phyloP scores from a whole-genome alignment of 2,797 vertebrate genomes.

The Cichlasoma orientale region DNA sequence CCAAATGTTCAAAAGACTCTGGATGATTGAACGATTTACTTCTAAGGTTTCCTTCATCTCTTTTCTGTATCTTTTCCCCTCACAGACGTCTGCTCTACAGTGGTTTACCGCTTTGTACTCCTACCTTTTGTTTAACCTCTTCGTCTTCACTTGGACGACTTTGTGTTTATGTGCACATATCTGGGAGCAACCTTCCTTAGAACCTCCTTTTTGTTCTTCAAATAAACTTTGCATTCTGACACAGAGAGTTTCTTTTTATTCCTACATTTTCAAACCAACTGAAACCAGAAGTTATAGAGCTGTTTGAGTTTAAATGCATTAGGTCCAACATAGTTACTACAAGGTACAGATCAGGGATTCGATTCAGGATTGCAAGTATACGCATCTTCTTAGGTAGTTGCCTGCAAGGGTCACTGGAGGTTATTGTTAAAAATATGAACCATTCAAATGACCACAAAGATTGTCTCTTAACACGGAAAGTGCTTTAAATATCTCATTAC shows the following conservation, averaged over 20 bases:
- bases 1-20: background rate
- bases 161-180: background rate
- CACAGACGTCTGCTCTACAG: background rate
- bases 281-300: background rate
- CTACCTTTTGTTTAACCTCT: background rate
- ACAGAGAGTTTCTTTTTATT: background rate
- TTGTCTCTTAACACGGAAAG: background rate
- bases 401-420: background rate
- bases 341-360: background rate
- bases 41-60: background rate
- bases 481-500: slow-evolving; percentile 47
- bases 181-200: background rate
- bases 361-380: background rate
- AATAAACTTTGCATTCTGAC: background rate
- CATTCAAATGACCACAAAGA: background rate
- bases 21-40: background rate
- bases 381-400: fast-evolving
- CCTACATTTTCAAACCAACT: background rate
- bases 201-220: background rate
- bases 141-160: background rate
- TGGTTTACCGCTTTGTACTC: background rate
- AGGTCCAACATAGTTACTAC: fast-evolving
- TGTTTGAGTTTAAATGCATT: background rate
- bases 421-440: background rate
- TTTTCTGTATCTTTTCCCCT: background rate